Percentiles rank a stretch among this genome's conserved stretches.
Evolutionary conservation across 2,113 vertebrate species (phyloP).

Genomic region (Natator depressus): DNA sequence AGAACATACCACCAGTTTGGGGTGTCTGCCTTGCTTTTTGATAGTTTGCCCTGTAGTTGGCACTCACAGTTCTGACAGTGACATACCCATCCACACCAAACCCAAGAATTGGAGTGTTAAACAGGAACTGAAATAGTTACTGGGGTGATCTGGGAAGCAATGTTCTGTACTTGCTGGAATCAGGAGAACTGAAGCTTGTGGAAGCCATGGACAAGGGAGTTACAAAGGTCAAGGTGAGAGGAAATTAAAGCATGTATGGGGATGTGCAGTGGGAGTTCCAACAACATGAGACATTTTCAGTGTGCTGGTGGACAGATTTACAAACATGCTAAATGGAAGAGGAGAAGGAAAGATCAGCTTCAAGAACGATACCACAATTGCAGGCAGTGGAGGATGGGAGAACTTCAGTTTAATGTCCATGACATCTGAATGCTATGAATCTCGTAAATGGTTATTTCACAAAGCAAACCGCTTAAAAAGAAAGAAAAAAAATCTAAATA

Average conservation of each 20-base stretch:
- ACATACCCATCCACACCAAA: too few relatives aligned
- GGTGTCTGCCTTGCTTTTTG: too few relatives aligned
- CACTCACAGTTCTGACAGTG: too few relatives aligned
- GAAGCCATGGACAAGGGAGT: not conserved
- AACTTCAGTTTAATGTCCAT: fast-evolving
- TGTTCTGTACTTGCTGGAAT: not conserved
- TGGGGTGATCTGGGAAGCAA: too few relatives aligned
- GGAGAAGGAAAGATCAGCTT: not conserved
- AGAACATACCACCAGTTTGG: too few relatives aligned
- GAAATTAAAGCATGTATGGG: not conserved
- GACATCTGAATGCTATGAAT: not conserved
- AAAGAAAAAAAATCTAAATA: not conserved
- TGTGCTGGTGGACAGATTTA: not conserved
- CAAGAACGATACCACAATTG: not conserved
- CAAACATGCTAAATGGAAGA: not conserved
- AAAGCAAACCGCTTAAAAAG: not conserved
- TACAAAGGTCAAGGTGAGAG: not conserved
- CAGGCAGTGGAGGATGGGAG: not conserved
- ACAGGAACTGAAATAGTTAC: not conserved
- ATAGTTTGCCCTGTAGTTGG: too few relatives aligned
- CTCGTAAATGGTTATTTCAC: not conserved
- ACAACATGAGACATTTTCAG: not conserved
- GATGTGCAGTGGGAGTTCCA: not conserved
- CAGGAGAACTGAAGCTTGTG: not conserved
- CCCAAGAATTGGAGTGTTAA: not conserved